Conservation (phyloP, 2,888 invertebrate species). For the Auanema sp. region DNA sequence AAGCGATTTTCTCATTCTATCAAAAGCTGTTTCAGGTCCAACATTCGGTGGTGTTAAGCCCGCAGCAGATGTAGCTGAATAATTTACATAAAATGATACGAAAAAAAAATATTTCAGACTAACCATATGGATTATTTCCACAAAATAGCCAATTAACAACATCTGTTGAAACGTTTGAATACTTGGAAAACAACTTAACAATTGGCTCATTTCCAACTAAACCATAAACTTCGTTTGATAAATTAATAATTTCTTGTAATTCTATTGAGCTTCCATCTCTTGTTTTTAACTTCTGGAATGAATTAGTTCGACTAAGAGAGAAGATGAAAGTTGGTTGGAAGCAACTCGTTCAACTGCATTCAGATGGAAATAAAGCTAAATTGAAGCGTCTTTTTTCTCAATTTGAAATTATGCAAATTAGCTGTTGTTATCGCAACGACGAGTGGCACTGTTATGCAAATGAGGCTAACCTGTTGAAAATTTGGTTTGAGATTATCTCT, state of each 20-base stretch:
- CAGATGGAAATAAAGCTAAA: too few species aligned
- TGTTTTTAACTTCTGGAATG: neutral
- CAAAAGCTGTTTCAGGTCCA: slow-evolving; percentile 32
- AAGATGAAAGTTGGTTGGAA: too few species aligned
- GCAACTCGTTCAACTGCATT: too few species aligned
- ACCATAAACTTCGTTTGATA: neutral
- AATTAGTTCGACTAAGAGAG: too few species aligned
- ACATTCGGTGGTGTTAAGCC: slow-evolving; percentile 10
- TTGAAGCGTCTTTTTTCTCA: too few species aligned
- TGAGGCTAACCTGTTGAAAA: too few species aligned
- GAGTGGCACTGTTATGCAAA: too few species aligned
- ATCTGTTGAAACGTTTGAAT: slow-evolving; percentile 8
- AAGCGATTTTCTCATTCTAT: slow-evolving; percentile 29
- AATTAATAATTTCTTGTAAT: neutral
- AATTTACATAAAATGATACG: neutral
- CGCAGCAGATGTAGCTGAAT: slow-evolving; percentile 12
- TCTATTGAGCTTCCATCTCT: slow-evolving; percentile 9
- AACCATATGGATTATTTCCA: slow-evolving; percentile 31
- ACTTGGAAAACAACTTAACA: neutral
- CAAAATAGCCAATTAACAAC: slow-evolving; percentile 27
- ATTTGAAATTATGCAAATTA: too few species aligned
- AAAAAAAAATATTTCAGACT: neutral
- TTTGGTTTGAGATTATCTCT: too few species aligned
- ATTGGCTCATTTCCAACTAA: too few species aligned
- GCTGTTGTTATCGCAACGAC: too few species aligned